Base-by-base conservation (phyloP, 2,113 vertebrate species). In the Oceanites oceanicus region DNA sequence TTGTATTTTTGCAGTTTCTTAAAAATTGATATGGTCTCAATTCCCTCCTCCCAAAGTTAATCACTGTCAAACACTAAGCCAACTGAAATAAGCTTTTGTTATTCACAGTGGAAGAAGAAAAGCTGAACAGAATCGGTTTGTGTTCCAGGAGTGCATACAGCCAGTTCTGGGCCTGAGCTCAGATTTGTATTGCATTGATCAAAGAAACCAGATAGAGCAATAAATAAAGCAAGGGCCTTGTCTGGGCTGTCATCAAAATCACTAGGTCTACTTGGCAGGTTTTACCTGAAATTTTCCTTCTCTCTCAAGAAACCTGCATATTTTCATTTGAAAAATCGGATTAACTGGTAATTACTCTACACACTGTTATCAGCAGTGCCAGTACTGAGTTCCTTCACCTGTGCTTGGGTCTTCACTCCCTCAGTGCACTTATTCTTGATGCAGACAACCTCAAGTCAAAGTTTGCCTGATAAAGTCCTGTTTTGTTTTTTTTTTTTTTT, bases 1-100 rank as follows among this genome's bases (percentile, higher is more conserved):
- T n/a, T 90, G 66, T 55, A 92, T 83, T 80, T 95, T 81, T 96
- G 86, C 63, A 91, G 70, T 97, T 94, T 93, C 55, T 89, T 94
- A 93, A 96, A 97, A 88, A 98, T 96, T 80, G 13, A 58, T 85
- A 77, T 29, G 85, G 63, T 90, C 45, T 96, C 82, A 23, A 18
- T 93, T 94, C 79, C 59, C 85, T 94, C 68, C 12, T 94, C 88
- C 36, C 73, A 83, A 90, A 90, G 90, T 88, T 74, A 84, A 67
- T 89, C 93, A 74, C 96, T 98, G 44, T 58, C 15, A 29, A 92
- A 44, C 30, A 42, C 23, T 11, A 44, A 92, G 94, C 67, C 77
- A 90, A 67, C 32, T 71, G 93, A 92, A 90, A 83, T 72, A 89
- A 92, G 80, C 66, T 92, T 92, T 97, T 44, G 19, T 78, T 86